A percentile compares a stretch with the other conserved stretches of the same genome.
These are phyloP conservation scores for Callospermophilus lateralis DNA, from an alignment of 2,113 vertebrate genomes.

Conservation along the genomic window DNA sequence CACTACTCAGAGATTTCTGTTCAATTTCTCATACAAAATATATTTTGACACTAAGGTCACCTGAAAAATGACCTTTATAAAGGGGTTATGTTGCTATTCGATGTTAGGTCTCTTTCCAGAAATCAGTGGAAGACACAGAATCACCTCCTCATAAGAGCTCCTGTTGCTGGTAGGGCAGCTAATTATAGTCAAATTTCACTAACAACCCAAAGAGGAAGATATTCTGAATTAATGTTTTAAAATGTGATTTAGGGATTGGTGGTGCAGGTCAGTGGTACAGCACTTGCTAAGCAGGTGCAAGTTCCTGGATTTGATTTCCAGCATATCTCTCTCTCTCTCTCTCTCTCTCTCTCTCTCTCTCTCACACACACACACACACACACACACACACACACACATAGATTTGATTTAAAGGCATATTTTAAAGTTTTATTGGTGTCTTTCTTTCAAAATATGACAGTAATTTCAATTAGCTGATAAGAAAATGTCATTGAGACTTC, in stretches of 20 bases:
- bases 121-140: not conserved
- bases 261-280: not conserved
- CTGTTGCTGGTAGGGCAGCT: not conserved
- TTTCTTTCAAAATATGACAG: conserved; percentile 36
- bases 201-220: not conserved
- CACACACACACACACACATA: not conserved
- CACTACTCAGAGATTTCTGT: not conserved
- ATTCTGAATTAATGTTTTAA: not conserved
- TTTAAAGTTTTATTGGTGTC: not conserved
- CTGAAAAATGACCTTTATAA: not conserved
- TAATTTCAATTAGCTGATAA: conserved; percentile 29
- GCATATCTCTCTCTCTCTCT: too few relatives aligned
- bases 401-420: not conserved
- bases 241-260: not conserved
- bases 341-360: too few relatives aligned
- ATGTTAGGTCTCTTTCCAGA: not conserved
- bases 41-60: not conserved
- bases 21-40: too few relatives aligned
- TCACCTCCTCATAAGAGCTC: not conserved
- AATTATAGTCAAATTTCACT: conserved; percentile 6
- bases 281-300: not conserved
- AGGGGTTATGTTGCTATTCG: not conserved
- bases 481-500: not conserved
- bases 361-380: too few relatives aligned
- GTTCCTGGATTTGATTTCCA: not conserved